Base-by-base conservation (phyloP, 1,140 invertebrate species). In the Tribolium madens region DNA sequence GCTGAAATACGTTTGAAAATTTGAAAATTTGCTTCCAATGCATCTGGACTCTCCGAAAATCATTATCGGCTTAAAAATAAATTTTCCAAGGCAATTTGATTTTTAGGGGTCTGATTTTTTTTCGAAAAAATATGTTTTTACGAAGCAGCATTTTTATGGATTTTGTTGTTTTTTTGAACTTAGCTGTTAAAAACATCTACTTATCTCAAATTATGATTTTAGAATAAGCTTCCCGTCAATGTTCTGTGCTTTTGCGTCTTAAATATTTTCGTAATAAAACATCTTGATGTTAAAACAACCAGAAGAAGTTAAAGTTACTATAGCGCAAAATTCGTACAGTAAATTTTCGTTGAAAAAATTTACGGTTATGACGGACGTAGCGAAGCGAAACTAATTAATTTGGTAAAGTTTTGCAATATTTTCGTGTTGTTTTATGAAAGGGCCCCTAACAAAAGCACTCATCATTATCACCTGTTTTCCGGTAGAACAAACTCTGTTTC, bases 391-490 rank as follows among this genome's bases (percentile, higher is more conserved):
- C 57, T 33, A 64, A 64, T 64, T 64, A 64, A 64, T 64, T 64
- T 33, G 26, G 21, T 10, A 33, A 64, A 64, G 57, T 64, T 64
- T 33, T n/a, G 21, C 31, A 26, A 12, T 13, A 64, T 33, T 50
- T 33, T 33, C 31, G 57, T 33, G 21, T 33, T 12, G 13, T 18
- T 64, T 12, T 33, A 64, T 33, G 36, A 33, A 64, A 64, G 31
- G 21, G 46, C 21, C 12, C n/a, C 13, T 31, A 72, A 52, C 70
- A 52, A 52, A 42, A 52, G 70, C 50, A 26, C 14, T n/a, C 21
- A 72, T 52, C 70, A 72, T 72, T 72, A 72, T 72, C 70, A 72
- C 70, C 70, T 72, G 70, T 72, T 72, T 72, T 72, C 46, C 70
- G 26, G 46, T 31, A 72, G 46, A 72, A 72, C 47, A 72, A 72